phyloP scores from a whole-genome alignment of 2,797 vertebrate genomes.

The Sciurus carolinensis region DNA sequence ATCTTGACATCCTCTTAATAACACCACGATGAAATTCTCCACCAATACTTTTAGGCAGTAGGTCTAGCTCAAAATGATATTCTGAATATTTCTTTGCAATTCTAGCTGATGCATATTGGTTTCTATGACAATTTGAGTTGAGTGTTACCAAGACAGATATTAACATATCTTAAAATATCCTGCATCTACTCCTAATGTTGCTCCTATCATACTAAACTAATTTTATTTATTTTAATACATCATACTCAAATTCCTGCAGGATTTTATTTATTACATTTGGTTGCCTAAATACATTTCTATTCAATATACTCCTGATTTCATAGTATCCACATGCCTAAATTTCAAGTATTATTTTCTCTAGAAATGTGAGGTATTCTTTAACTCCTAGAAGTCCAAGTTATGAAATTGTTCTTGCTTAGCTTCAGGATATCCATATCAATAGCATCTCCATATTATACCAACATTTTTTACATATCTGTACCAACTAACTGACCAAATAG shows the following conservation, averaged over 20 bases:
- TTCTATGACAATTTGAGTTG: conserved; percentile 55
- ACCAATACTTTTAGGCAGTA: not conserved
- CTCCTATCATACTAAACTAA: not conserved
- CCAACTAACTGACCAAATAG: not conserved
- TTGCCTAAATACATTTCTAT: not conserved
- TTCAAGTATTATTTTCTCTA: not conserved
- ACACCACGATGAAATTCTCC: conserved; percentile 35
- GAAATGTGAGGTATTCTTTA: not conserved
- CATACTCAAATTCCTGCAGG: not conserved
- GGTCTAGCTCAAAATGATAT: not conserved
- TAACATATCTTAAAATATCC: not conserved
- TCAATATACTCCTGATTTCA: not conserved
- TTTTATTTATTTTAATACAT: conserved; percentile 60
- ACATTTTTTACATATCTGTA: not conserved
- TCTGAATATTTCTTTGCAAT: conserved; percentile 51
- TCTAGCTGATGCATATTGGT: not conserved
- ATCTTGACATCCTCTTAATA: conserved; percentile 48
- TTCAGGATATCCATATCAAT: not conserved
- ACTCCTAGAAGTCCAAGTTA: not conserved
- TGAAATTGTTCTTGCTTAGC: not conserved
- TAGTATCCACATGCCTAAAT: not conserved
- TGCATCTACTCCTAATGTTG: not conserved
- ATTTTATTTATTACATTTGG: not conserved
- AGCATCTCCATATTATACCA: not conserved
- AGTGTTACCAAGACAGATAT: not conserved